Evolutionary conservation across 2,888 invertebrate species (phyloP).

Genomic region (Cremastobaeus sp.): DNA sequence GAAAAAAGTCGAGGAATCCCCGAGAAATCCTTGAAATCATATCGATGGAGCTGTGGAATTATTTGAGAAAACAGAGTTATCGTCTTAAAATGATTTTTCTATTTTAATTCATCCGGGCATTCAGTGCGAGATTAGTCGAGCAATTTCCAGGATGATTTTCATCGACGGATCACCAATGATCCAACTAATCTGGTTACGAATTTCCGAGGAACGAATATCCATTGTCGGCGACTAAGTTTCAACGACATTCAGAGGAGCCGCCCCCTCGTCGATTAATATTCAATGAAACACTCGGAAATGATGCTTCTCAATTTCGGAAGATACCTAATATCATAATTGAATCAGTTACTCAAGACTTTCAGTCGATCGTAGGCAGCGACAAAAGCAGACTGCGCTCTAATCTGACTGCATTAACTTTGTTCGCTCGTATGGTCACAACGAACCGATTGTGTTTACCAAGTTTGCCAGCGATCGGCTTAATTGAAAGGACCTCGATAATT

Average conservation of each 20-base stretch:
- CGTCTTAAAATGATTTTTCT: slow-evolving; percentile 10
- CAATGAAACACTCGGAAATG: slow-evolving; percentile 56
- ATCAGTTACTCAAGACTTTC: slow-evolving; percentile 56
- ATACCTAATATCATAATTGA: slow-evolving; percentile 58
- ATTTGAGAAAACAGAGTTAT: slow-evolving; percentile 1
- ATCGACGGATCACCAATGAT: slow-evolving; percentile 9
- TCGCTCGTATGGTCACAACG: slow-evolving; percentile 43
- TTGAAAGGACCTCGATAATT: slow-evolving; percentile 50
- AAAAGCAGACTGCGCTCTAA: slow-evolving; percentile 36
- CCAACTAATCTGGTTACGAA: slow-evolving; percentile 38
- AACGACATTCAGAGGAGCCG: slow-evolving; percentile 38
- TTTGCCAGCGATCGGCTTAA: slow-evolving; percentile 47
- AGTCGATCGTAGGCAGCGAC: slow-evolving; percentile 18
- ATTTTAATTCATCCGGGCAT: slow-evolving; percentile 4
- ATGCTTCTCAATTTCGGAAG: slow-evolving; percentile 53
- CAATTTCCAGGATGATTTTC: slow-evolving; percentile 27
- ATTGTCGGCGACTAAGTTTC: slow-evolving; percentile 47
- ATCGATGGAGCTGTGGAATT: too few species aligned
- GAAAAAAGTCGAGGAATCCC: too few species aligned
- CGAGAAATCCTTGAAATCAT: too few species aligned
- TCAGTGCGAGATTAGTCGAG: slow-evolving; percentile 2
- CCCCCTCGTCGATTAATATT: slow-evolving; percentile 47
- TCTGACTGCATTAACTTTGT: slow-evolving; percentile 45
- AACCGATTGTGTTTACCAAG: slow-evolving; percentile 47
- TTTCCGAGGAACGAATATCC: slow-evolving; percentile 45